phyloP scores from a whole-genome alignment of 2,113 vertebrate genomes.

The Anoura caudifer region DNA sequence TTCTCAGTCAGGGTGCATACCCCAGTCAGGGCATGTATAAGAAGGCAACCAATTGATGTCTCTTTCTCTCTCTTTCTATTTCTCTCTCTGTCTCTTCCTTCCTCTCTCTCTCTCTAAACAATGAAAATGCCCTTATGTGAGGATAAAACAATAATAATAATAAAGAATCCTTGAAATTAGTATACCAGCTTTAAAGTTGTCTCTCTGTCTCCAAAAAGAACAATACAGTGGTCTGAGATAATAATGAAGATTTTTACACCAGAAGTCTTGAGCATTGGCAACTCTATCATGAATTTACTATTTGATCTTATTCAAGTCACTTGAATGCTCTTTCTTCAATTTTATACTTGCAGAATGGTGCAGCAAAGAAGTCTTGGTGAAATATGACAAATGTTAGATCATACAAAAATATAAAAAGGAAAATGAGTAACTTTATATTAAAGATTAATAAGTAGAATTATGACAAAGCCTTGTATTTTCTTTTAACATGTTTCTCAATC shows the following conservation, averaged over 20 bases:
- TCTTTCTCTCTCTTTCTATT: no score
- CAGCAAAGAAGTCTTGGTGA: background rate
- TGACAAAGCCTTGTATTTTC: background rate
- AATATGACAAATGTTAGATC: background rate
- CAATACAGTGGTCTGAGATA: background rate
- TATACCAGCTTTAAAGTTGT: background rate
- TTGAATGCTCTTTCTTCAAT: slow-evolving; percentile 19
- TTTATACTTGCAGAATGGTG: background rate
- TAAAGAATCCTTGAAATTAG: background rate
- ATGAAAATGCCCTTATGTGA: no score
- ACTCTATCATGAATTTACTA: background rate
- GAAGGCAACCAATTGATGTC: no score
- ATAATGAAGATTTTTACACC: background rate
- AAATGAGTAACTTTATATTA: background rate
- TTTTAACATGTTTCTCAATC: background rate
- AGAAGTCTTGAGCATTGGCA: background rate
- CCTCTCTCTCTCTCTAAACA: no score
- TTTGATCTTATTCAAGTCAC: background rate
- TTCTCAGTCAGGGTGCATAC: no score
- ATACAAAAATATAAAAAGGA: background rate
- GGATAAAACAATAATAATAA: no score
- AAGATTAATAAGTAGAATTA: background rate
- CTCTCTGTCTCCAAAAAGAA: background rate
- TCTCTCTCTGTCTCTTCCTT: no score
- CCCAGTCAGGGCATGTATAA: no score